Evolutionary conservation across 2,888 invertebrate genomes (phyloP), one percentile per base, ranked within the genome.

Genomic region (Sesamia inferens): DNA sequence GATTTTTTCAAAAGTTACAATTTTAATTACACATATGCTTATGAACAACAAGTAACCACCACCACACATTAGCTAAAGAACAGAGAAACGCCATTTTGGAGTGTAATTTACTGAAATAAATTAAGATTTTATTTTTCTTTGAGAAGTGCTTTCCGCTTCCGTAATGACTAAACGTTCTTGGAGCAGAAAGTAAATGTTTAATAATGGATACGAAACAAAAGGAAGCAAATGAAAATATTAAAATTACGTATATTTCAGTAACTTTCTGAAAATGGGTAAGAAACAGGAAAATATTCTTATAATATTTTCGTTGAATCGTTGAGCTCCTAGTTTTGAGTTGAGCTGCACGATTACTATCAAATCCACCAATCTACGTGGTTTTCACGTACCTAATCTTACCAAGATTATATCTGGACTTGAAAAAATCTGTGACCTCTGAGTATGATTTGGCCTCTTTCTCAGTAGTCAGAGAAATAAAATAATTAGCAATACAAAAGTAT

Each of bases 151-250:
- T 74, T 47, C 55, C 59, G 63, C 51, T 58, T 55, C 5, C n/a
- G 7, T 75, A 75, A 81, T 64, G 67, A 61, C 42, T 51, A 44
- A 80, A 57, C 24, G 59, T 44, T 31, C 19, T 63, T 14, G 16
- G 5, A 59, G 31, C 39, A 61, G 44, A 65, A 64, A 51, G 14
- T 48, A 61, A 70, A 76, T 44, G 63, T 59, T 67, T 64, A 68
- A 74, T 81, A 68, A 81, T 67, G 75, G 67, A 70, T 67, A 24
- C n/a, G 11, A 22, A 64, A 48, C 31, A 55, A 58, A n/a, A n/a
- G 31, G n/a, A 64, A 13, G 8, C 1, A 13, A 59, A 67, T n/a
- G 24, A 31, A 51, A 61, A 77, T 55, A n/a, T n/a, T 22, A 39
- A 74, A 47, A 44, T 16, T 62, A n/a, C 44, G n/a, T 68, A 44